Percentiles rank a stretch among this genome's conserved stretches.
Evolutionary conservation across 1,140 invertebrate genomes (phyloP).

Genomic region (Trypoxylus dichotomus): DNA sequence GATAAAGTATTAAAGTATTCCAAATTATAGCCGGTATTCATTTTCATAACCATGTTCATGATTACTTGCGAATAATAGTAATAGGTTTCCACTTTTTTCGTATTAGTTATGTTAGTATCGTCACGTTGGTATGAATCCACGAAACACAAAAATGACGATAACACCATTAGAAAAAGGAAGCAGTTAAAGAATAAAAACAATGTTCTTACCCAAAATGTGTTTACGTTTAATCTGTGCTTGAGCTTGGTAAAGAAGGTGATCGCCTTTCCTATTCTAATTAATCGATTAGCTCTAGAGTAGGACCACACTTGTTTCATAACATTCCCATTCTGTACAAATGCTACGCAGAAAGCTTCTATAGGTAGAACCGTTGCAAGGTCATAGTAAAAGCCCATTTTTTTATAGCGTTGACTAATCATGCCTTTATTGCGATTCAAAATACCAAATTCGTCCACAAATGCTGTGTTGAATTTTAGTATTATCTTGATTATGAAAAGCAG

Average conservation of each 20-base stretch:
- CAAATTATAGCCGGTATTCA: background rate
- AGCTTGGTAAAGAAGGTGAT: background rate
- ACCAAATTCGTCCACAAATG: constrained; percentile 37
- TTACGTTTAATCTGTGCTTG: constrained; percentile 3
- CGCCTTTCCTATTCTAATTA: background rate
- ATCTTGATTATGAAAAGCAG: constrained; percentile 30
- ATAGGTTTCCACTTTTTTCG: background rate
- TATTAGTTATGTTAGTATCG: background rate
- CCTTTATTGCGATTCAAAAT: constrained; percentile 28
- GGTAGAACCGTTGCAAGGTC: constrained; percentile 33
- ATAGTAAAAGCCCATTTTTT: constrained; percentile 32
- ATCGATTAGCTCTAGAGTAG: constrained; percentile 1
- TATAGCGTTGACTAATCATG: constrained; percentile 30
- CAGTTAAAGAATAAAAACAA: background rate
- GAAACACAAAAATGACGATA: constrained; percentile 9
- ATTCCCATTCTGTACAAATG: background rate
- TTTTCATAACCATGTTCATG: constrained; percentile 24
- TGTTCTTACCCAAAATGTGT: constrained; percentile 5
- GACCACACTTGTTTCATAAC: background rate
- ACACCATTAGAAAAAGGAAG: background rate
- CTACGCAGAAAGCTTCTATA: constrained; percentile 26
- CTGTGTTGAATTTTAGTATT: constrained; percentile 34
- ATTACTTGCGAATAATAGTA: background rate
- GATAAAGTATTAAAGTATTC: background rate
- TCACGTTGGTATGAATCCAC: background rate